Base-by-base conservation (phyloP, 2,797 vertebrate genomes). In the Notoglanidium macrostoma region DNA sequence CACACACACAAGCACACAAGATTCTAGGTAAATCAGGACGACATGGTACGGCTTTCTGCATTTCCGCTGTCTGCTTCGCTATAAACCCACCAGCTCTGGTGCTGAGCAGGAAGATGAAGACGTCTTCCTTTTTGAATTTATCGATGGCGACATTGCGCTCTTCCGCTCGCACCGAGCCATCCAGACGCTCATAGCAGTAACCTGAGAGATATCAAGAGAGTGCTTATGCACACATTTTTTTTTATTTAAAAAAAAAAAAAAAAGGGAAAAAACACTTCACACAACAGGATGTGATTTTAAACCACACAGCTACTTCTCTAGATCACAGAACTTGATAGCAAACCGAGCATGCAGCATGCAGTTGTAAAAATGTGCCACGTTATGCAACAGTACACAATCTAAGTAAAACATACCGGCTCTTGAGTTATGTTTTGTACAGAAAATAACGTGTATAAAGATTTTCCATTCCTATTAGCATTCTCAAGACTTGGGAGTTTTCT, bases 111-210 rank as follows among this genome's bases (percentile, higher is more conserved):
- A 99, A 99, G 77, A 97, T 89, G 87, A 99, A 99, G 86, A 98
- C 87, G 5, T 97, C 95, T 88, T 96, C 94, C 90, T 93, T 95
- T 91, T 96, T 97, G 82, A 99, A 99, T 93, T 97, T 97, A 94
- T 98, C 98, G 91, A 98, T 96, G 23, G 97, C 97, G 49, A 98
- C 94, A 77, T 97, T 96, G 79, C 98, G 95, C 86, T 99, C 98
- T 90, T 99, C 97, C 40, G 97, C 97, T 49, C 97, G 94, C 74
- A 98, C 95, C 0, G 98, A 99, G n/a, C 98, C 98, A 0, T 98
- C 98, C 91, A 99, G 93, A 32, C 97, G 96, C 92, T 99, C 97
- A 0, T 99, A 99, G 93, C 97, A 98, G 86, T 97, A 98, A 68
- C 96, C 98, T 99, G 63, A n/a, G 40, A 59, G 68, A 55, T 26